Percentiles rank a stretch among this genome's conserved stretches.
These are phyloP conservation scores for Digitonthophagus gazella DNA, from an alignment of 2,888 invertebrate species.

Conservation along the genomic window DNA sequence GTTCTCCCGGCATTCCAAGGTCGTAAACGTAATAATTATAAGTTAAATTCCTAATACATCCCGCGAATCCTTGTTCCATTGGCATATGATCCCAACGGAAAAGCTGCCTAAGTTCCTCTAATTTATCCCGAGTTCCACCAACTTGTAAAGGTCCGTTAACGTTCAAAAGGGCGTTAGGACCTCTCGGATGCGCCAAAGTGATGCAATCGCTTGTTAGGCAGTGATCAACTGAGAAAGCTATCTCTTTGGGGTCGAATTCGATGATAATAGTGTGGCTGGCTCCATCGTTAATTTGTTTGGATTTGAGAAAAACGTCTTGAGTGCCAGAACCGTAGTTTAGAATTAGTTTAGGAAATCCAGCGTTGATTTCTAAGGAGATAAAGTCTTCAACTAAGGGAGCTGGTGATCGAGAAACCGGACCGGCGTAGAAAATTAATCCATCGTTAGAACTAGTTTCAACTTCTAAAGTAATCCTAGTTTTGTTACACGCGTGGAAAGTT, in stretches of 20 bases:
- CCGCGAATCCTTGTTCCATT: conserved; percentile 71
- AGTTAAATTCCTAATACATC: conserved; percentile 89
- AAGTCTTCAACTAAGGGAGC: conserved; percentile 74
- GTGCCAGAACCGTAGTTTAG: conserved; percentile 89
- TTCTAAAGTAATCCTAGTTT: conserved; percentile 77
- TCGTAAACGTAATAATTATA: conserved; percentile 88
- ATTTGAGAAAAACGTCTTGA: conserved; percentile 65
- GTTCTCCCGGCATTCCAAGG: conserved; percentile 75
- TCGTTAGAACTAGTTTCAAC: conserved; percentile 73
- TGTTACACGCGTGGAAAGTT: conserved; percentile 81
- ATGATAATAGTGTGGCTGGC: conserved; percentile 86
- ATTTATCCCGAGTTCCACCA: conserved; percentile 70
- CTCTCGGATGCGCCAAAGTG: conserved; percentile 40
- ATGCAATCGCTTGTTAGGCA: conserved; percentile 46
- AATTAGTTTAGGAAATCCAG: conserved; percentile 79
- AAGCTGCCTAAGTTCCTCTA: conserved; percentile 60
- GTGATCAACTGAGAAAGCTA: conserved; percentile 47
- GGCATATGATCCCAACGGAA: conserved; percentile 72
- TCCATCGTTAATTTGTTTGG: conserved; percentile 77
- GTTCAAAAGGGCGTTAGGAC: conserved; percentile 45
- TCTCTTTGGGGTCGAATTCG: conserved; percentile 54
- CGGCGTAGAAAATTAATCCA: conserved; percentile 88
- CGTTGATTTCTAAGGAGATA: conserved; percentile 80
- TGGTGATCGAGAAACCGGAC: conserved; percentile 70
- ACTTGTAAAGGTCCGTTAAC: conserved; percentile 88